Conservation (phyloP, 2,113 vertebrate species). For the Brachionichthys hirsutus region DNA sequence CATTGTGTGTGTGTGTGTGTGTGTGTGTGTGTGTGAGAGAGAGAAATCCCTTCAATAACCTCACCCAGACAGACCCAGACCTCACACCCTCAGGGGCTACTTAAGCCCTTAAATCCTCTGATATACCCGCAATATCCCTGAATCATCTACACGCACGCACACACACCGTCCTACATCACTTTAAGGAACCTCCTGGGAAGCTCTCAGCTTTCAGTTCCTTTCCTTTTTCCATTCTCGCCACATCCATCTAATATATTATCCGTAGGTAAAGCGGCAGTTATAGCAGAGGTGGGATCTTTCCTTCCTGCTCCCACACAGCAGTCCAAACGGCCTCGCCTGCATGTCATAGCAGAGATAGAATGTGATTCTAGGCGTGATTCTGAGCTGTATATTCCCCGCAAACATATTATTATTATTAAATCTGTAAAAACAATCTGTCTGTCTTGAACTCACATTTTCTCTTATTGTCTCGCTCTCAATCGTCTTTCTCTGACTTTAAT, state of each 20-base stretch:
- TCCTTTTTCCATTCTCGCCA: conserved; percentile 44
- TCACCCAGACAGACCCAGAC: conserved; percentile 53
- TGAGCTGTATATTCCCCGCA: not conserved
- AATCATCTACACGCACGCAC: conserved; percentile 51
- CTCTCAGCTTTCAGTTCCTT: conserved; percentile 54
- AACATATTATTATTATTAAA: conserved; percentile 11
- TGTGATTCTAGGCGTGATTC: conserved; percentile 33
- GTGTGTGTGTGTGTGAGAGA: conserved; percentile 16
- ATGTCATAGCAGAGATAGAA: conserved; percentile 15
- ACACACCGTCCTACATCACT: conserved; percentile 50
- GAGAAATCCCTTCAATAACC: conserved; percentile 51
- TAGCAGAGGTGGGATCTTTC: conserved; percentile 44
- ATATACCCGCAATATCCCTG: conserved; percentile 64
- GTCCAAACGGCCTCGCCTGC: conserved; percentile 28
- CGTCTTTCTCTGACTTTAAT: conserved; percentile 14
- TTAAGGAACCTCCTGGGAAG: conserved; percentile 55
- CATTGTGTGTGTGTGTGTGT: conserved; percentile 14
- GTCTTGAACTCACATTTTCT: conserved; percentile 44
- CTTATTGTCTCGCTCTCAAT: not conserved
- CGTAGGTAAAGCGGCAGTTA: conserved; percentile 36
- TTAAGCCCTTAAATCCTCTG: conserved; percentile 62
- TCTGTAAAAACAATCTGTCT: conserved; percentile 12
- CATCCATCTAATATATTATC: conserved; percentile 51
- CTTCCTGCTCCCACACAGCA: conserved; percentile 43
- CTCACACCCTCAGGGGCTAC: conserved; percentile 57